Base-by-base conservation (phyloP, 1,140 invertebrate genomes). In the Gryon sp. region DNA sequence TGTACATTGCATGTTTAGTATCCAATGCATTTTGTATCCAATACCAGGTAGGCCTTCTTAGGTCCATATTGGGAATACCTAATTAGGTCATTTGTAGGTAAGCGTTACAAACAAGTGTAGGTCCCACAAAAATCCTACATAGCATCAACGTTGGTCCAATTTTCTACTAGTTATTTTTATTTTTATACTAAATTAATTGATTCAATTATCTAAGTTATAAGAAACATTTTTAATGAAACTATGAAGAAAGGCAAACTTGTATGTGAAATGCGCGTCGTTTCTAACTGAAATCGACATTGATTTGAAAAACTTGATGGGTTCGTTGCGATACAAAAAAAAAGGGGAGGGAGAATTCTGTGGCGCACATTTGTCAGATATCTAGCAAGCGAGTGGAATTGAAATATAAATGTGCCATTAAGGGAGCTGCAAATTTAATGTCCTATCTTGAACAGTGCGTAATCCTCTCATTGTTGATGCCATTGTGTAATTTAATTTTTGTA, bases 271-370 rank as follows among this genome's bases (percentile, higher is more conserved):
- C 26, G 1, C 12, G 22, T 32, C 18, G 46, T 4, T 28, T 55
- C 12, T 30, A 22, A 60, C 36, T 60, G 32, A n/a, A 36, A 28
- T 9, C 28, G 24, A 40, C 9, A 50, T 50, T 38, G 43, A 50
- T 62, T 38, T 28, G 11, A 16, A 45, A 30, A 48, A 62, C n/a
- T 12, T 40, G 45, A 62, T 50, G 59, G 59, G 46, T 59, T 45
- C 18, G 11, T 12, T 1, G 4, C 11, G 55, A 59, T 59, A 59
- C 32, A 24, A 38, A 38, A n/a, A n/a, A n/a, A n/a, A n/a, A n/a
- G n/a, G n/a, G n/a, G n/a, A n/a, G 18, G 26, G 14, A 46, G 28
- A 24, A 43, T 40, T n/a, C n/a, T n/a, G 15, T n/a, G 24, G 0
- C 2, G 53, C 26, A 12, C 8, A 12, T 14, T 34, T 14, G 5